Evolutionary conservation across 1,140 invertebrate species (phyloP).

Genomic region (Drosophila bipectinata): DNA sequence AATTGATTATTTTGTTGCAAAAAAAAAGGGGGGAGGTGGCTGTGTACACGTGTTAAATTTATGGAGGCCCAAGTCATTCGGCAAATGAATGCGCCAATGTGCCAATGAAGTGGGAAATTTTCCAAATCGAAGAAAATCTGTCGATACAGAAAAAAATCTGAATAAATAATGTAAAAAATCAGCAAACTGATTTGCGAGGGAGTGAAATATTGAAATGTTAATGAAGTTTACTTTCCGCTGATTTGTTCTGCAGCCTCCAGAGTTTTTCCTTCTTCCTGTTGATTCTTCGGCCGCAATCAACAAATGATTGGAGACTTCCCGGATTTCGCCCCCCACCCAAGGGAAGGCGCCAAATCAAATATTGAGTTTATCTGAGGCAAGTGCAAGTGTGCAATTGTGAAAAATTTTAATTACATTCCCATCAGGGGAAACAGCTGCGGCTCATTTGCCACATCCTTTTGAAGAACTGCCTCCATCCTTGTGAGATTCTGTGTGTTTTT

Average conservation of each 20-base stretch:
- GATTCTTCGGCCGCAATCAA: slow-evolving; percentile 60
- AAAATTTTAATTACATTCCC: slow-evolving; percentile 36
- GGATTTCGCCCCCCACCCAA: background rate
- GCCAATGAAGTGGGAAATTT: slow-evolving; percentile 25
- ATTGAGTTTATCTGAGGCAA: slow-evolving; percentile 29
- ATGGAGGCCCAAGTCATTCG: slow-evolving; percentile 64
- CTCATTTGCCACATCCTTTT: slow-evolving; percentile 20
- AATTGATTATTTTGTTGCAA: slow-evolving; percentile 7
- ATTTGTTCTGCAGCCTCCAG: slow-evolving; percentile 60
- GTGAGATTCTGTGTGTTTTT: slow-evolving; percentile 11
- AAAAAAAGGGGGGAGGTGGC: slow-evolving; percentile 38
- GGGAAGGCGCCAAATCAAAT: slow-evolving; percentile 23
- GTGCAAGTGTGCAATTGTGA: slow-evolving; percentile 15
- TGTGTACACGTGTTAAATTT: slow-evolving; percentile 45
- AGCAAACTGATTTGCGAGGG: slow-evolving; percentile 57
- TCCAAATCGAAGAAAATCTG: slow-evolving; percentile 39
- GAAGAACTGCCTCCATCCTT: slow-evolving; percentile 9
- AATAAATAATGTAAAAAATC: slow-evolving; percentile 73
- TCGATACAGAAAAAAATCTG: slow-evolving; percentile 71
- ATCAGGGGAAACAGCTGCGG: slow-evolving; percentile 13
- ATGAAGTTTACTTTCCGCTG: slow-evolving; percentile 79
- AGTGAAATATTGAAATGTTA: slow-evolving; percentile 76
- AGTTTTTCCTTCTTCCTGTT: slow-evolving; percentile 36
- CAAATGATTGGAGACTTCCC: slow-evolving; percentile 40
- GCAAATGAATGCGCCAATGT: slow-evolving; percentile 71